Percentiles rank a stretch among this genome's conserved stretches.
These are phyloP conservation scores for Drosophila limbata DNA, from an alignment of 2,888 invertebrate species.

Conservation along the genomic window DNA sequence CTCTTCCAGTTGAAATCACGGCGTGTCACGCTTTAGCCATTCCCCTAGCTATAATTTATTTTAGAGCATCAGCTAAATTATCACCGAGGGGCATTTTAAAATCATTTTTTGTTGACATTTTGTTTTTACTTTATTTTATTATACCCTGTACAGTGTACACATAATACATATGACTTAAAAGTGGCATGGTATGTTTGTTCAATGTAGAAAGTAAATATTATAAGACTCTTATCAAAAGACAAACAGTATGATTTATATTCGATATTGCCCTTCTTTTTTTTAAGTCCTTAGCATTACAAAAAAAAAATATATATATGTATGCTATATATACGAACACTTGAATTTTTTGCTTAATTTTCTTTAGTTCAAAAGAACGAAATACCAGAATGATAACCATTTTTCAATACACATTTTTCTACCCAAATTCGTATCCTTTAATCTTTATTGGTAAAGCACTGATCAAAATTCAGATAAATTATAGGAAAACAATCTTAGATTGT, in stretches of 20 bases:
- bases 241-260: neutral
- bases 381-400: too few relatives aligned
- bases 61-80: conserved; percentile 63
- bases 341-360: too few relatives aligned
- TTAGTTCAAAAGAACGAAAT: too few relatives aligned
- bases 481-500: neutral
- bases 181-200: neutral
- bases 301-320: too few relatives aligned
- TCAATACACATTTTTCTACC: too few relatives aligned
- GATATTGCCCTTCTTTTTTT: neutral
- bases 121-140: conserved; percentile 12
- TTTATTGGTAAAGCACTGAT: too few relatives aligned
- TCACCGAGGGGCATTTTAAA: conserved; percentile 65
- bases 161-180: neutral
- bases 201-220: neutral
- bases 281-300: too few relatives aligned
- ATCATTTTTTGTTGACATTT: conserved; percentile 51
- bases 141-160: conserved; percentile 8
- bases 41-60: conserved; percentile 57
- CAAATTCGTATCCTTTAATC: too few relatives aligned
- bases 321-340: too few relatives aligned
- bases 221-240: too few relatives aligned
- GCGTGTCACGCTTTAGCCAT: conserved; percentile 36
- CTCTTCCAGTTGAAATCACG: conserved; percentile 29
- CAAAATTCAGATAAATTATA: neutral